Percentiles rank a stretch among this genome's conserved stretches.
Conservation (phyloP, 1,140 invertebrate species). For the Drosophila pseudoananassae region DNA sequence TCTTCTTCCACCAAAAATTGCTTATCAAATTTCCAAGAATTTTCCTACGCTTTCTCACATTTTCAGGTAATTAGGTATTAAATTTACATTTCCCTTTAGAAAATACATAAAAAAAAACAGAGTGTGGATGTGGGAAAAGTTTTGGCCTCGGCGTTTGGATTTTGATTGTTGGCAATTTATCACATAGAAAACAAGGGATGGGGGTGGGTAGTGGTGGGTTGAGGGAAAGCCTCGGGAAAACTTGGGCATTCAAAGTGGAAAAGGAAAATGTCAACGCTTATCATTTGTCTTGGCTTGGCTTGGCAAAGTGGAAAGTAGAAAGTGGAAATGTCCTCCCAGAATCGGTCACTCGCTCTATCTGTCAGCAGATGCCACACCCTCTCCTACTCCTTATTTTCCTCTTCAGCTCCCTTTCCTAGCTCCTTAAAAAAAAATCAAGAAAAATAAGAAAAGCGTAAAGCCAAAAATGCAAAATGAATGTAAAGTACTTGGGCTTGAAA, state of each 20-base stretch:
- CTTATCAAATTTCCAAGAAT: not conserved
- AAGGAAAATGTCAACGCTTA: constrained; percentile 55
- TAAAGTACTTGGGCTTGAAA: constrained; percentile 37
- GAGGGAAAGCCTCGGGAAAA: constrained; percentile 3
- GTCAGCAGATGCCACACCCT: constrained; percentile 20
- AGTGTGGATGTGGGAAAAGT: not conserved
- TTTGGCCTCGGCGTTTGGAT: constrained; percentile 25
- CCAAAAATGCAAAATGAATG: constrained; percentile 77
- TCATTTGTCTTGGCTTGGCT: constrained; percentile 60
- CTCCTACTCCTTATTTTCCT: too few species aligned
- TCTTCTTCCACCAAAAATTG: not conserved
- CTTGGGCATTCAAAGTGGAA: constrained; percentile 9
- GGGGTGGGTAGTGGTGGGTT: too few species aligned
- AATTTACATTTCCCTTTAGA: constrained; percentile 38
- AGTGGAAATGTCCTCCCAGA: constrained; percentile 7
- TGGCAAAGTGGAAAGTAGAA: constrained; percentile 20
- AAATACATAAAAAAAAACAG: not conserved
- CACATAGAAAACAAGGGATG: constrained; percentile 6
- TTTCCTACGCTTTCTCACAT: not conserved
- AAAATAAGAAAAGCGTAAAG: constrained; percentile 41
- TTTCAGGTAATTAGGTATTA: constrained; percentile 46
- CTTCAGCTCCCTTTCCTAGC: not conserved
- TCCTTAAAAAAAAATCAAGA: not conserved
- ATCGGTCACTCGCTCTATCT: constrained; percentile 35
- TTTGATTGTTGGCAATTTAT: constrained; percentile 69